Evolutionary conservation across 2,888 invertebrate genomes (phyloP).

Genomic region (Tipula vernalis): DNA sequence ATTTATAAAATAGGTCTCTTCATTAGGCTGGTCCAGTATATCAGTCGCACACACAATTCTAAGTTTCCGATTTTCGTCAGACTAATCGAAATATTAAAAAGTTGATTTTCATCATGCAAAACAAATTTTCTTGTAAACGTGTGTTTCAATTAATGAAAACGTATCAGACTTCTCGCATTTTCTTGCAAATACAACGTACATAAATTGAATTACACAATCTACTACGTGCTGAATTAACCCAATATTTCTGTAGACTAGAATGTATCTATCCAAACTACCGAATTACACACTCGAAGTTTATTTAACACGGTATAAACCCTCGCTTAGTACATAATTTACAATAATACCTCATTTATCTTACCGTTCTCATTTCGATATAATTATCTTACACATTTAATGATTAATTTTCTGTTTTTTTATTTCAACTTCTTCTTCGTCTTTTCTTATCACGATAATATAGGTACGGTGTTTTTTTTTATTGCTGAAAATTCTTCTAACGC

Average conservation of each 20-base stretch:
- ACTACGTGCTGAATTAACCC: neutral
- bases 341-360: neutral
- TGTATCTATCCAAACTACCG: neutral
- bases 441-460: neutral
- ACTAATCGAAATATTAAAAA: too few species aligned
- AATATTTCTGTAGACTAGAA: neutral
- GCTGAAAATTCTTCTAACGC: neutral
- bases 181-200: too few species aligned
- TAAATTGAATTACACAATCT: neutral
- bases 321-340: neutral
- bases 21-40: too few species aligned
- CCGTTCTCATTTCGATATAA: neutral
- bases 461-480: neutral
- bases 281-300: neutral
- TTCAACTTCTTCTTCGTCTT: neutral
- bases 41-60: too few species aligned
- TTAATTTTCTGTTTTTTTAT: neutral
- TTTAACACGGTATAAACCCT: neutral
- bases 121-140: neutral
- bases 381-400: neutral
- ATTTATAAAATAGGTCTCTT: too few species aligned
- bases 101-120: too few species aligned
- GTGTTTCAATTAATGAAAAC: neutral
- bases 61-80: too few species aligned
- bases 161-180: neutral